Conservation (phyloP, 92 coral and sea anemone genomes). For the Virgularia gustaviana region DNA sequence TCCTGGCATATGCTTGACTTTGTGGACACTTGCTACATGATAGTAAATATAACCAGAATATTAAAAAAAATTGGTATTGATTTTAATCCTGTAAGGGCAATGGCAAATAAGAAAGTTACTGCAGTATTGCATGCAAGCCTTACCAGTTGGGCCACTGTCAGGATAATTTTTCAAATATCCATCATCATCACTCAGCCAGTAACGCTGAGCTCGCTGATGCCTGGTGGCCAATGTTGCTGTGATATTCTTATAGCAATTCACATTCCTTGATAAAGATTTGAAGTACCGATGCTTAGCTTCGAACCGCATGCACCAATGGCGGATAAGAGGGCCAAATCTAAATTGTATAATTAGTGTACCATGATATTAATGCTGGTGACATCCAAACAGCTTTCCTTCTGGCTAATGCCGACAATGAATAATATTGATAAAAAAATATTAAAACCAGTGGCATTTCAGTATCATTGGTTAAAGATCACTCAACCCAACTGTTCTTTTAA, state of each 20-base stretch:
- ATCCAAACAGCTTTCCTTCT: background rate
- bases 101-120: background rate
- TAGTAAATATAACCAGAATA: too few relatives aligned
- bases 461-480: too few relatives aligned
- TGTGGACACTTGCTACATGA: too few relatives aligned
- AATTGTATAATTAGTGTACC: background rate
- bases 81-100: background rate
- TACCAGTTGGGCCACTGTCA: constrained; percentile 42
- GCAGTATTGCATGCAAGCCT: background rate
- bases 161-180: constrained; percentile 4
- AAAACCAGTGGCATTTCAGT: too few relatives aligned
- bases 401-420: background rate
- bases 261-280: constrained; percentile 26
- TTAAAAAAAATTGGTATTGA: background rate
- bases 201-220: constrained; percentile 43
- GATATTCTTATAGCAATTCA: constrained; percentile 42
- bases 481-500: background rate
- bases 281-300: constrained; percentile 49
- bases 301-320: constrained; percentile 49
- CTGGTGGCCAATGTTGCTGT: constrained; percentile 24
- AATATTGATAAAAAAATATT: background rate
- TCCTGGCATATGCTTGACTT: too few relatives aligned
- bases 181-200: constrained; percentile 29
- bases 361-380: background rate
- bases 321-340: constrained; percentile 45